These are phyloP conservation scores for Oxyteleia sp. DNA, from an alignment of 2,888 invertebrate species.

Conservation along the genomic window DNA sequence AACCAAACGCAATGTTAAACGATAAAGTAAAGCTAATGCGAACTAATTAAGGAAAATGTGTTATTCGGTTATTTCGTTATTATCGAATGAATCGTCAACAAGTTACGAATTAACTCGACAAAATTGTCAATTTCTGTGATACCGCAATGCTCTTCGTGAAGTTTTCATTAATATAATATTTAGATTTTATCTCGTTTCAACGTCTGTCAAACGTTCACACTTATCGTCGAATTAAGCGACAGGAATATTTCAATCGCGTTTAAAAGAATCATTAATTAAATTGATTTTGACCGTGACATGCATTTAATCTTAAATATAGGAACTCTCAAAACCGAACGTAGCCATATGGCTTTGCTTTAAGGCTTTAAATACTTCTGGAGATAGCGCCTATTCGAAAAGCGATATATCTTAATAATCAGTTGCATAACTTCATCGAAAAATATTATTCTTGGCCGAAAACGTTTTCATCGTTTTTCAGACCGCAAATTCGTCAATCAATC, in stretches of 20 bases:
- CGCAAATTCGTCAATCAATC: neutral
- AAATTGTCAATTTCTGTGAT: neutral
- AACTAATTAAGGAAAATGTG: neutral
- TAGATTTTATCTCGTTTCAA: conserved; percentile 15
- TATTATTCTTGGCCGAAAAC: conserved; percentile 47
- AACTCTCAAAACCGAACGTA: conserved; percentile 45
- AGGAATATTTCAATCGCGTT: neutral
- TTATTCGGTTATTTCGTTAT: neutral
- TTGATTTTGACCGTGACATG: conserved; percentile 44
- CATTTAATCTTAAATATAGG: conserved; percentile 44
- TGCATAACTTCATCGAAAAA: conserved; percentile 34
- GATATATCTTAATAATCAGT: conserved; percentile 58
- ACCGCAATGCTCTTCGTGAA: neutral
- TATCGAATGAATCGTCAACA: neutral
- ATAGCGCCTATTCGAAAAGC: conserved; percentile 44
- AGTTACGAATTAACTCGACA: neutral
- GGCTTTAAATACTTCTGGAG: conserved; percentile 49
- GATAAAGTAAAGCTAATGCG: neutral
- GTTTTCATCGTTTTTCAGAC: conserved; percentile 1
- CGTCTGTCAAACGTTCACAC: conserved; percentile 28
- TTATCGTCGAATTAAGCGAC: conserved; percentile 21
- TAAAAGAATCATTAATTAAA: conserved; percentile 38
- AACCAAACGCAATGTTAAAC: too few relatives aligned
- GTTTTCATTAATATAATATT: conserved; percentile 13
- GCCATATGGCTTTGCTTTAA: conserved; percentile 61